phyloP scores from a whole-genome alignment of 2,888 invertebrate genomes.

The Hydraecia micacea region DNA sequence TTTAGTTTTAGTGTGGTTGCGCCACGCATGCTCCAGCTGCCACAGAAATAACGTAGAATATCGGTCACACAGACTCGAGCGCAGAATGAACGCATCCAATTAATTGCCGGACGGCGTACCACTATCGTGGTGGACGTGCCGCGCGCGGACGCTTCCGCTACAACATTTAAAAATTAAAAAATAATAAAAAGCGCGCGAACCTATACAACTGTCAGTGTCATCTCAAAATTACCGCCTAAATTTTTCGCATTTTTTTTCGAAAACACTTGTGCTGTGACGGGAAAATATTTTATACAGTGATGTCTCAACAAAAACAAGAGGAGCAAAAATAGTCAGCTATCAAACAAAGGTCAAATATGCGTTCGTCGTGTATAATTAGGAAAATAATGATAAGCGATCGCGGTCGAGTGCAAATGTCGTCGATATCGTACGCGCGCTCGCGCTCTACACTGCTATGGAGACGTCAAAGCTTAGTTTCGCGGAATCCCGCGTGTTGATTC shows the following conservation, averaged over 20 bases:
- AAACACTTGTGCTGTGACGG: constrained; percentile 6
- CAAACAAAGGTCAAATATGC: constrained; percentile 79
- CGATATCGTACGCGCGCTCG: constrained; percentile 71
- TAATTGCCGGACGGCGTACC: constrained; percentile 84
- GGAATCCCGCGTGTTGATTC: constrained; percentile 87
- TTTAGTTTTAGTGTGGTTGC: constrained; percentile 88
- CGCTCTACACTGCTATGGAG: constrained; percentile 69
- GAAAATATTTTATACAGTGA: constrained; percentile 34
- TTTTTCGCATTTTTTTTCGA: constrained; percentile 14
- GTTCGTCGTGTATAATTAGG: constrained; percentile 78
- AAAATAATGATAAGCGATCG: constrained; percentile 86
- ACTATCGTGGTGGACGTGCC: constrained; percentile 84
- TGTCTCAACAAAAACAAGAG: constrained; percentile 42
- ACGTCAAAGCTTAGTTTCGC: constrained; percentile 83
- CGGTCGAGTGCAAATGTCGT: constrained; percentile 87
- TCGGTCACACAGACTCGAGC: constrained; percentile 87
- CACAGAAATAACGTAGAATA: constrained; percentile 90
- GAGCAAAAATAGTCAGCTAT: constrained; percentile 64
- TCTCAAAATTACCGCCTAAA: constrained; percentile 37
- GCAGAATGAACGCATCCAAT: constrained; percentile 84
- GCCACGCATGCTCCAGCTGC: constrained; percentile 81
- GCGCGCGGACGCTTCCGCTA: constrained; percentile 86
- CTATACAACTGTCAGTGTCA: constrained; percentile 58
- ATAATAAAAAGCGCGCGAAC: constrained; percentile 81
- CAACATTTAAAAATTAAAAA: constrained; percentile 70